phyloP scores from a whole-genome alignment of 2,797 vertebrate species.

The Neosilurus hyrtlii region DNA sequence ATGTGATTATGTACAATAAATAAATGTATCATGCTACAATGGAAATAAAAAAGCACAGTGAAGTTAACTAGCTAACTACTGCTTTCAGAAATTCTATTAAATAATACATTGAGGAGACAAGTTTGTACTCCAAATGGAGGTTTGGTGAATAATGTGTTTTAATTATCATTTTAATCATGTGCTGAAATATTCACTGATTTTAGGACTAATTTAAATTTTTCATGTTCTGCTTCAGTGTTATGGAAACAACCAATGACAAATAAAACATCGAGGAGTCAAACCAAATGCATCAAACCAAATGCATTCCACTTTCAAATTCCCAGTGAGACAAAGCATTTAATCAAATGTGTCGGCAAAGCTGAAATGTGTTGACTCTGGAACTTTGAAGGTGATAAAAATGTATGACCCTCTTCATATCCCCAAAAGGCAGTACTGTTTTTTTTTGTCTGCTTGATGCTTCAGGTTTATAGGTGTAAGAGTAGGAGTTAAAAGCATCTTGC shows the following conservation, averaged over 20 bases:
- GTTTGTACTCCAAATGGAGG: slow-evolving; percentile 50
- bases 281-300: slow-evolving; percentile 5
- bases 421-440: not conserved
- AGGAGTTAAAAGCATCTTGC: not conserved
- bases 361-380: not conserved
- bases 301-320: slow-evolving; percentile 5
- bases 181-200: slow-evolving; percentile 66
- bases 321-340: slow-evolving; percentile 8
- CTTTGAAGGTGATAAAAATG: slow-evolving; percentile 13
- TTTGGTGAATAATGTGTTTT: slow-evolving; percentile 65
- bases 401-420: slow-evolving; percentile 7
- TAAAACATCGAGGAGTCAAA: slow-evolving; percentile 48
- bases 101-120: slow-evolving; percentile 56
- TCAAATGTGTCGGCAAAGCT: not conserved
- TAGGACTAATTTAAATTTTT: slow-evolving; percentile 58
- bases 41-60: not conserved
- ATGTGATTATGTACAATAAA: not conserved
- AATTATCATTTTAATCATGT: slow-evolving; percentile 66
- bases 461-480: not conserved
- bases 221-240: slow-evolving; percentile 56
- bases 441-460: not conserved
- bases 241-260: slow-evolving; percentile 53
- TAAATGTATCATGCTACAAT: slow-evolving; percentile 6
- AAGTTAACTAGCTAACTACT: slow-evolving; percentile 19
- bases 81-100: slow-evolving; percentile 40